Evolutionary conservation across 2,888 invertebrate genomes (phyloP).

Genomic region (Empis livida): DNA sequence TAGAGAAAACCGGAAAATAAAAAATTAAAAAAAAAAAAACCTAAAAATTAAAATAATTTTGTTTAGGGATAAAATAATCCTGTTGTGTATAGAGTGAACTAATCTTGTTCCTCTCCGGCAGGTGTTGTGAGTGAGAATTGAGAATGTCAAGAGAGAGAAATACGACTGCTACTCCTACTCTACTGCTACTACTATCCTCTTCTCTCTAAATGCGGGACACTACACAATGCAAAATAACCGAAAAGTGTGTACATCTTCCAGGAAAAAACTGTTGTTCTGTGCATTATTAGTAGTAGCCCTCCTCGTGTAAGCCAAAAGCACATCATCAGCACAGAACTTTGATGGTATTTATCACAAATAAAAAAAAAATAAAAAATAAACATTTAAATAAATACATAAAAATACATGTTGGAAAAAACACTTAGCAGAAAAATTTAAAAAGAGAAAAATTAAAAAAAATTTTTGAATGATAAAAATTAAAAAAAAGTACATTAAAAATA

Average conservation of each 20-base stretch:
- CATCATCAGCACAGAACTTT: conserved; percentile 8
- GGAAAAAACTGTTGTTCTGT: conserved; percentile 2
- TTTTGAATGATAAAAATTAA: background rate
- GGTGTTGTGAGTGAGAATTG: conserved; percentile 33
- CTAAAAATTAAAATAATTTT: conserved; percentile 15
- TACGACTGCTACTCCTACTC: conserved; percentile 10
- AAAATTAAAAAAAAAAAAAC: conserved; percentile 10
- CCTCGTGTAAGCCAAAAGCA: background rate
- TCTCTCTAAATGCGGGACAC: background rate
- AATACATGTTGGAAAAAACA: conserved; percentile 5
- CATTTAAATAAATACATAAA: conserved; percentile 5
- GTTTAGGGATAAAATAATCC: conserved; percentile 24
- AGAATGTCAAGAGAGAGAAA: conserved; percentile 22
- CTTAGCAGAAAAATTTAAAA: conserved; percentile 3
- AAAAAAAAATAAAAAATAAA: conserved; percentile 10
- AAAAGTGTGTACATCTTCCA: conserved; percentile 2
- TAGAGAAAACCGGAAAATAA: background rate
- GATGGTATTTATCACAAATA: conserved; percentile 22
- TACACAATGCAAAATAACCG: conserved; percentile 2
- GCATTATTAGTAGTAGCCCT: conserved; percentile 13
- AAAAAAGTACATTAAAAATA: background rate
- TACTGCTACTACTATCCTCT: conserved; percentile 10
- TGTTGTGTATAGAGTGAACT: conserved; percentile 40
- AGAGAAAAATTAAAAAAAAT: conserved; percentile 6
- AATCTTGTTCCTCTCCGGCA: conserved; percentile 41